Evolutionary conservation across 2,113 vertebrate species (phyloP).

Genomic region (Heliornis fulica): DNA sequence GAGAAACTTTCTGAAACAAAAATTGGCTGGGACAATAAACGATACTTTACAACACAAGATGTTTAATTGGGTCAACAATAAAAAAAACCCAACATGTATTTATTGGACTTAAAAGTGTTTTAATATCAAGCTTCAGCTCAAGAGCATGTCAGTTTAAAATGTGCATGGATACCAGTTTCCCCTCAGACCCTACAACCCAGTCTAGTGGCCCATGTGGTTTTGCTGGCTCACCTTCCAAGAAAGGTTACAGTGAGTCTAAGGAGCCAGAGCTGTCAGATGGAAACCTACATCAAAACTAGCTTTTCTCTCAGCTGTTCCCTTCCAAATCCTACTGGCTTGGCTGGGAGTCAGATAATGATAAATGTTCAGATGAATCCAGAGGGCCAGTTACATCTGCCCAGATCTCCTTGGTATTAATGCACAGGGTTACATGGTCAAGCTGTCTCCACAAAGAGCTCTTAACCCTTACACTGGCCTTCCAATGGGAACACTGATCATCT

Average conservation of each 20-base stretch:
- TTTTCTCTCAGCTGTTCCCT: background rate
- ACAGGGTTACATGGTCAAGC: background rate
- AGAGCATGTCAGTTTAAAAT: background rate
- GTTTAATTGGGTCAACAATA: background rate
- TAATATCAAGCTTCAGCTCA: background rate
- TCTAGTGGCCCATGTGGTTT: background rate
- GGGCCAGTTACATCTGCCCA: background rate
- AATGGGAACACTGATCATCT: background rate
- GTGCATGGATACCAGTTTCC: background rate
- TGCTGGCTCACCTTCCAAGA: background rate
- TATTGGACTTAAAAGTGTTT: background rate
- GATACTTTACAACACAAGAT: background rate
- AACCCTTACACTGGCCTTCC: background rate
- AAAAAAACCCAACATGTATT: background rate
- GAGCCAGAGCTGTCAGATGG: background rate
- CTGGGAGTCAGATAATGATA: no score
- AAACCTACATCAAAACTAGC: background rate
- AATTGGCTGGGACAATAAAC: background rate
- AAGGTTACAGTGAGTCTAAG: background rate
- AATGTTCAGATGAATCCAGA: background rate
- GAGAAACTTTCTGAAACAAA: background rate
- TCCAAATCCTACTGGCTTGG: background rate
- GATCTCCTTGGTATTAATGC: background rate
- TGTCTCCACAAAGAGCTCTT: background rate
- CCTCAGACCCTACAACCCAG: background rate